Base-by-base conservation (phyloP, 2,797 vertebrate genomes). In the Sebastes dallii region DNA sequence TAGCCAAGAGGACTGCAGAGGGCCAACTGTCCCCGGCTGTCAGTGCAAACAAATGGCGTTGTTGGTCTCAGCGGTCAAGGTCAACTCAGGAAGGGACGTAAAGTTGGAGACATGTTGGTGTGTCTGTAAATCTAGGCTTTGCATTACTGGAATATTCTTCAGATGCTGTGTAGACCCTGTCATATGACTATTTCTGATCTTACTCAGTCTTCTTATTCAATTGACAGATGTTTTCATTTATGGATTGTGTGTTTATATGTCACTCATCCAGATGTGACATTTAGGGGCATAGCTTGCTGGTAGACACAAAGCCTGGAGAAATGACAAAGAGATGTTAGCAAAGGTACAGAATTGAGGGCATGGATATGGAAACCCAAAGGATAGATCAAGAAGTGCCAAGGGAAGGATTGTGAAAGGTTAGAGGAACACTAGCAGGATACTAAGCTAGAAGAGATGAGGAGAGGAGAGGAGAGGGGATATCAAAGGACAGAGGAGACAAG, bases 321-420 rank as follows among this genome's bases (percentile, higher is more conserved):
- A 83, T 81, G 75, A 78, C 78, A 86, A 54, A 60, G 72, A 46
- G 54, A 71, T 30, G 76, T 39, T 64, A 25, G 72, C 25, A 24
- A 66, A 81, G 66, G 68, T 62, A 16, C 64, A 75, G 39, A 50
- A 36, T 34, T 16, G 29, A 62, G 83, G 74, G 65, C 72, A 75
- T 80, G 76, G 64, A 86, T 87, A 68, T 73, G 66, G 52, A 86
- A 83, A 72, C 22, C 29, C 39, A 77, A 70, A 80, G 72, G 64
- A 78, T 54, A 62, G 76, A 87, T 86, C 80, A 80, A 58, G 72
- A 69, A 71, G 69, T 58, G 84, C 85, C 78, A 2, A 20, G 74
- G 83, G 87, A 83, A 30, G 75, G 72, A 86, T 78, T 66, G 81
- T 66, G 32, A 91, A 92, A 91, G 86, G 89, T 89, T 88, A 86